Evolutionary conservation across 2,888 invertebrate genomes (phyloP), one percentile per base, ranked within the genome.

Genomic region (Eremobia ochroleuca): DNA sequence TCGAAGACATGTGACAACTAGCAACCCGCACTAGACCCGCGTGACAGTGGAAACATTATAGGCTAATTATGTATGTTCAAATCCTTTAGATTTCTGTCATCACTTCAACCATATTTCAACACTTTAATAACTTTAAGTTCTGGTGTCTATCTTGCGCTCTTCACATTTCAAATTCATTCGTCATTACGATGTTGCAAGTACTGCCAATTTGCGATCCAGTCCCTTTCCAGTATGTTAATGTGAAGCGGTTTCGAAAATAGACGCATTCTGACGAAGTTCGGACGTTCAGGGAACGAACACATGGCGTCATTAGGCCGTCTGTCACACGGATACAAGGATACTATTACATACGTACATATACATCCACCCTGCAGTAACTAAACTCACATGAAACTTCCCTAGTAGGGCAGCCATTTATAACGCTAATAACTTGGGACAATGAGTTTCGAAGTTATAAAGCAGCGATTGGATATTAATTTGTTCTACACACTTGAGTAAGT

Each of bases 191-290:
- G 88, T 89, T 86, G 88, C 90, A 81, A 88, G 85, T 82, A 79
- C 84, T 85, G 88, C 86, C 90, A 91, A 91, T 91, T 92, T 89
- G 87, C 89, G 83, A 87, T 82, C 88, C 79, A 88, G 87, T 91
- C 86, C 85, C 82, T 86, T 73, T 79, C 86, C 85, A 84, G 85
- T 90, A 90, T 91, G 92, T 86, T 88, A 92, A 91, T 92, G 81
- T 87, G 76, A 87, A 87, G 81, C 86, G 84, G 87, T 89, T 89
- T 89, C 79, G 87, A 85, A 89, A 90, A 91, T 91, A 89, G 88
- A 88, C 79, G 84, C 79, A 86, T 85, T 85, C 87, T 84, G 87
- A 87, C 85, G 73, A 81, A 83, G 86, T 88, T 80, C 68, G 76
- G 81, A 81, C 82, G 76, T 72, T 82, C 75, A 83, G 76, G 87